Base-by-base conservation (phyloP, 2,797 vertebrate genomes). In the Enteromius anoplus region DNA sequence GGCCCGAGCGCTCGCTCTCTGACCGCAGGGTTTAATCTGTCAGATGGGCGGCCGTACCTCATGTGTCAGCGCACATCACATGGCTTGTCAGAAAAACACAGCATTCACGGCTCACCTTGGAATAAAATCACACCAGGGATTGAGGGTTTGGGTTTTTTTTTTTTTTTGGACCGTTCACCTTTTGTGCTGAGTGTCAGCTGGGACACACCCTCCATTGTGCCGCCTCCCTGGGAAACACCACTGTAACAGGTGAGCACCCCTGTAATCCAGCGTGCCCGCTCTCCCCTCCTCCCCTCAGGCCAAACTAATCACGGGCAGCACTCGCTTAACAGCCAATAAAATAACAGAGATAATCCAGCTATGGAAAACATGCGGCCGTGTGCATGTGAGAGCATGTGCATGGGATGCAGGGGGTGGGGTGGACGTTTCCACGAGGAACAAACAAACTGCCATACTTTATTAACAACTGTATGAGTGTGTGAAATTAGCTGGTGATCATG, bases 51-150 rank as follows among this genome's bases (percentile, higher is more conserved):
- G 45, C 26, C 51, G 70, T 73, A 78, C 71, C 88, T 85, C 83
- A 90, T 87, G 81, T 90, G 90, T 91, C 90, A 91, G 68, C 15
- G 64, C 69, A 51, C 82, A 90, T 91, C 86, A 87, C 90, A 90
- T 87, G 90, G 88, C 72, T 79, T 91, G 89, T 91, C 90, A 90
- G 79, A 69, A 81, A 86, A 86, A 85, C 45, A 62, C 26, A 65
- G 65, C 86, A 83, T 86, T 86, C 86, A 85, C 34, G 49, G 47
- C 75, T 79, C 87, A 87, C 84, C 83, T 88, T 82, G n/a, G 73
- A 86, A 86, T 85, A 55, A 85, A 85, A 47, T 84, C 68, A 40
- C 60, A 58, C 53, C 23, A 19, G 72, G 77, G 78, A 82, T 85
- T 81, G 40, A 64, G 75, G 65, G 76, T 58, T 32, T 68, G 75